Conservation (phyloP, 1,140 invertebrate genomes). For the Leucophenga varia region DNA sequence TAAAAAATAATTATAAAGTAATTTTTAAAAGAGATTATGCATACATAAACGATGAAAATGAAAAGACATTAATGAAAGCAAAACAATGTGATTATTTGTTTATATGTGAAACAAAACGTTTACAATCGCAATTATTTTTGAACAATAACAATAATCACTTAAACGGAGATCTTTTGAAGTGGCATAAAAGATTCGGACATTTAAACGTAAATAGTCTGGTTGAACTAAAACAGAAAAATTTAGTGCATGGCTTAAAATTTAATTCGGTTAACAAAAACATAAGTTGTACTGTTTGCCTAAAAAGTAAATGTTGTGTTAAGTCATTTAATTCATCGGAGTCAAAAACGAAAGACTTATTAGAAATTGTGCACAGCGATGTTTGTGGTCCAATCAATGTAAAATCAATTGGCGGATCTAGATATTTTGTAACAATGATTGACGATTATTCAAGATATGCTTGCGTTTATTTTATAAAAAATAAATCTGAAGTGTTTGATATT, state of each 20-base stretch:
- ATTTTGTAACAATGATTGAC: too few relatives aligned
- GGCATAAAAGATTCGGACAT: not conserved
- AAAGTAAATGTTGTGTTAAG: not conserved
- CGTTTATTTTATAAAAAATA: too few relatives aligned
- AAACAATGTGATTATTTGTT: not conserved
- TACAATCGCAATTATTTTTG: not conserved
- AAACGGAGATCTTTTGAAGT: not conserved
- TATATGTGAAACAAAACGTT: not conserved
- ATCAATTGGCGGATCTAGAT: too few relatives aligned
- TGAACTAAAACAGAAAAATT: not conserved
- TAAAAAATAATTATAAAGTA: not conserved
- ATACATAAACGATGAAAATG: not conserved
- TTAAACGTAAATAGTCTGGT: not conserved
- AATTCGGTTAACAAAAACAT: slow-evolving; percentile 1
- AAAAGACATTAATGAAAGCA: not conserved
- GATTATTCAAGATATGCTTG: too few relatives aligned
- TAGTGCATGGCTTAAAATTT: not conserved
- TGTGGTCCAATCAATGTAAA: too few relatives aligned
- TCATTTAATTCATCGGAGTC: too few relatives aligned
- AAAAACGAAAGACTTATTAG: too few relatives aligned
- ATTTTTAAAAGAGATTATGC: not conserved
- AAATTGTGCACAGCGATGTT: too few relatives aligned
- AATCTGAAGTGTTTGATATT: too few relatives aligned
- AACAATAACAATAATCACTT: too few relatives aligned
- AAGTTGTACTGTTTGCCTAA: not conserved